Evolutionary conservation across 2,113 vertebrate species (phyloP).

Genomic region (Pogona vitticeps): DNA sequence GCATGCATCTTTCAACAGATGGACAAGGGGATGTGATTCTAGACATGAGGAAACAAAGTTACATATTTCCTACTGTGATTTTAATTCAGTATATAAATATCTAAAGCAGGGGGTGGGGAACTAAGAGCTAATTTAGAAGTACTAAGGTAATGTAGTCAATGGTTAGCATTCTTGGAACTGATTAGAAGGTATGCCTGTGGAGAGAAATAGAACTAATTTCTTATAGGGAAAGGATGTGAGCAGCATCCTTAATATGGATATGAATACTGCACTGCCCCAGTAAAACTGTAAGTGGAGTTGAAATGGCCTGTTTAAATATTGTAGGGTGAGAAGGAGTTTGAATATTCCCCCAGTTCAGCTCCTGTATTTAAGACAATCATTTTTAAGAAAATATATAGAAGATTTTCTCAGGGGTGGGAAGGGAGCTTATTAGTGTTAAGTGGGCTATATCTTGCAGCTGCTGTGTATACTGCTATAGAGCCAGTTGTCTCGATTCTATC

Average conservation of each 20-base stretch:
- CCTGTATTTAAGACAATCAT: not conserved
- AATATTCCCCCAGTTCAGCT: not conserved
- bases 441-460: not conserved
- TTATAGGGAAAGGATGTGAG: not conserved
- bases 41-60: constrained; percentile 39
- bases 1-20: constrained; percentile 28
- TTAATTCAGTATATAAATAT: constrained; percentile 67
- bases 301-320: not conserved
- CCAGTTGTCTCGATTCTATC: no score
- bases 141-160: constrained; percentile 44
- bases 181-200: constrained; percentile 33
- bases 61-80: constrained; percentile 54
- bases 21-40: constrained; percentile 53
- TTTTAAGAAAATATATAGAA: not conserved
- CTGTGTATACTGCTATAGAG: no score
- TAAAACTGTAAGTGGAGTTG: not conserved
- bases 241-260: not conserved
- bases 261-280: constrained; percentile 20
- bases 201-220: constrained; percentile 19
- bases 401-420: not conserved
- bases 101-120: not conserved
- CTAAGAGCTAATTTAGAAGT: constrained; percentile 45
- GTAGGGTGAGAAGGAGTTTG: not conserved
- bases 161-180: constrained; percentile 28
- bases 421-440: not conserved